These are phyloP conservation scores for Sarotherodon lohbergeri DNA, from an alignment of 2,113 vertebrate species.

Conservation along the genomic window DNA sequence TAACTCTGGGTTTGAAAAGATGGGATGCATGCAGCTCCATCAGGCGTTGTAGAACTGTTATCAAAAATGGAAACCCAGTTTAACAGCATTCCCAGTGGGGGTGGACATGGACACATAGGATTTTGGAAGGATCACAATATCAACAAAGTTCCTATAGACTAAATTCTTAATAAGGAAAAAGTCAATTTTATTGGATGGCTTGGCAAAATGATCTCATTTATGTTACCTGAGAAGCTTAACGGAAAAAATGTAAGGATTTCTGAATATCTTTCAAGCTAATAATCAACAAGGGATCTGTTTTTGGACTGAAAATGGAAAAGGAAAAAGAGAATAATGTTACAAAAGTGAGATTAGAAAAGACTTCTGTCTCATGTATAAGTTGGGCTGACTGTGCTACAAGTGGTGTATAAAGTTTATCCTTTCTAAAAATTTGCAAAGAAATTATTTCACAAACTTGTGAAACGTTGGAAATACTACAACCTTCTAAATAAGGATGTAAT, in stretches of 20 bases:
- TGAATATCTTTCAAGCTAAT: not conserved
- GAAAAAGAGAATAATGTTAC: not conserved
- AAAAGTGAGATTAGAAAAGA: not conserved
- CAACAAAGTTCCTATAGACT: not conserved
- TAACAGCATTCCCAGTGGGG: not conserved
- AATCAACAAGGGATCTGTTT: not conserved
- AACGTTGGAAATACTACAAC: no score
- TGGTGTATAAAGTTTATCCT: not conserved
- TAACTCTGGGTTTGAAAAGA: not conserved
- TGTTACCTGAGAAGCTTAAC: accelerated
- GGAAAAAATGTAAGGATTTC: not conserved
- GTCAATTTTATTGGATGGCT: not conserved
- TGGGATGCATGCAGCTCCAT: not conserved
- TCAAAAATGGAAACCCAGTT: not conserved
- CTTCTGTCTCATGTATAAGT: not conserved
- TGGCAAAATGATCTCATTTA: not conserved
- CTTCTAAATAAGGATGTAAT: not conserved
- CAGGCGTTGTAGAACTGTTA: not conserved
- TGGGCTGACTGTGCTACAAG: not conserved
- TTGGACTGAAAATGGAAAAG: not conserved
- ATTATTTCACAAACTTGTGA: not conserved
- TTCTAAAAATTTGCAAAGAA: not conserved
- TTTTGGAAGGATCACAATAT: not conserved
- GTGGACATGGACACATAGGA: accelerated
- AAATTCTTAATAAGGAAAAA: not conserved